Conservation (phyloP, 2,797 vertebrate species). For the Gallinago solitaria region DNA sequence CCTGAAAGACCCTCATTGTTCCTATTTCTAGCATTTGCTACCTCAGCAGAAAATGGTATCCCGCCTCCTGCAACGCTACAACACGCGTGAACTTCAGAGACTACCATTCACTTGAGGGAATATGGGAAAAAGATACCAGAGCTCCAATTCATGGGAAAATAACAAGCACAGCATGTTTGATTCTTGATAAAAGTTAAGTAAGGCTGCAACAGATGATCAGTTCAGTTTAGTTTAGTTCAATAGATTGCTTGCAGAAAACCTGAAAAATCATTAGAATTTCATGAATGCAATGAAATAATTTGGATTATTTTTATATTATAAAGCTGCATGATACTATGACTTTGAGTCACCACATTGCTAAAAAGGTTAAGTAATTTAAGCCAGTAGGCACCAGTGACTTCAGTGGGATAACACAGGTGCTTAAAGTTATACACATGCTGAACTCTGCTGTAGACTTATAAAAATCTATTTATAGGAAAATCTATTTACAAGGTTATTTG, state of each 20-base stretch:
- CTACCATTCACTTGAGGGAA: background rate
- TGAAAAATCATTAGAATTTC: background rate
- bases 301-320: background rate
- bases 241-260: background rate
- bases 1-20: slow-evolving; percentile 50
- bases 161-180: background rate
- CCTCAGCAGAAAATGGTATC: slow-evolving; percentile 49
- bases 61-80: background rate
- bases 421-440: background rate
- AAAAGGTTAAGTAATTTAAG: background rate
- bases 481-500: background rate
- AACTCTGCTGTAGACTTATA: background rate
- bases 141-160: background rate
- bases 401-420: background rate
- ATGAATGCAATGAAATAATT: background rate
- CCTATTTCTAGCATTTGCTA: slow-evolving; percentile 23
- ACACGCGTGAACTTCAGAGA: background rate
- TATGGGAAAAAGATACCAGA: background rate
- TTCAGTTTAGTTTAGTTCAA: background rate
- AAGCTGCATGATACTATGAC: background rate
- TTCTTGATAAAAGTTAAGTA: background rate
- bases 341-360: background rate
- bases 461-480: background rate
- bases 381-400: background rate
- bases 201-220: background rate